Conservation (phyloP, 2,113 vertebrate species). For the Catharus minimus region DNA sequence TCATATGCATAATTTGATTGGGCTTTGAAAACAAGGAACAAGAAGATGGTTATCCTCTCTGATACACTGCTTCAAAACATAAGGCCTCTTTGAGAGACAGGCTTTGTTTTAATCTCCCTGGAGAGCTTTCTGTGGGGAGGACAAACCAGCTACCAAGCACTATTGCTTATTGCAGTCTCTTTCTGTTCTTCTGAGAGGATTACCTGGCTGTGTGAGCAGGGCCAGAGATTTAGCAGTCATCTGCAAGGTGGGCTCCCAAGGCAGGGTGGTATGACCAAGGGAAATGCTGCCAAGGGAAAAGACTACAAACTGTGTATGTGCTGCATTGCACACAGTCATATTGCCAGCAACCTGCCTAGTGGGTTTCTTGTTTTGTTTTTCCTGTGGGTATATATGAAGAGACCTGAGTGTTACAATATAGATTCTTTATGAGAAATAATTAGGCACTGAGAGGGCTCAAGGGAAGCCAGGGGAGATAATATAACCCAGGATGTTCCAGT, state of each 20-base stretch:
- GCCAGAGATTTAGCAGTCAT: rapidly evolving
- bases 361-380: not conserved
- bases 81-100: not conserved
- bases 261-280: not conserved
- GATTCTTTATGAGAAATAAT: slow-evolving; percentile 27
- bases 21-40: not conserved
- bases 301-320: rapidly evolving
- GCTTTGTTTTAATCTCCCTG: not conserved
- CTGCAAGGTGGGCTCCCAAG: not conserved
- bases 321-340: not conserved
- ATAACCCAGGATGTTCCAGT: not conserved
- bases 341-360: not conserved
- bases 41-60: not conserved
- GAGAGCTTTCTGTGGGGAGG: not conserved
- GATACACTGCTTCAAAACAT: not conserved
- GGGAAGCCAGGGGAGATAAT: not conserved
- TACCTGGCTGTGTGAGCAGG: not conserved
- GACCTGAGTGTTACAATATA: not conserved
- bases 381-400: not conserved
- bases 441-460: not conserved
- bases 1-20: not conserved
- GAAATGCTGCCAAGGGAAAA: not conserved
- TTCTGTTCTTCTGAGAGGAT: not conserved
- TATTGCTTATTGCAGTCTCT: not conserved
- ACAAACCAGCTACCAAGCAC: not conserved